Conservation (phyloP, 35 echinoderm and acorn worm genomes). For the Anneissia japonica region DNA sequence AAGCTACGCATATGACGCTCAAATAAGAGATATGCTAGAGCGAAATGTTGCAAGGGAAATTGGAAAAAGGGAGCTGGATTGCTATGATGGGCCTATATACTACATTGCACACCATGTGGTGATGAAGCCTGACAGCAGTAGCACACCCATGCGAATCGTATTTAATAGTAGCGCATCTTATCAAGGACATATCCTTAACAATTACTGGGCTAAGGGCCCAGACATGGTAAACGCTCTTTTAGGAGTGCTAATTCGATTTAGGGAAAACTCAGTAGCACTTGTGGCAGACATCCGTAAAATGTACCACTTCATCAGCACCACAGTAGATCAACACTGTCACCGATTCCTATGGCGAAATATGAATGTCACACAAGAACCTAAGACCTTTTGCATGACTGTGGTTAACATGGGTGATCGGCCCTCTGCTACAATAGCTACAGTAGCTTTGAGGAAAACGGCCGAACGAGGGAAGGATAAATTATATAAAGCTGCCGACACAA, state of each 20-base stretch:
- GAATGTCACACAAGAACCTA: neutral
- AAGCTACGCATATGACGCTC: no score
- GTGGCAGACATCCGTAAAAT: conserved; percentile 62
- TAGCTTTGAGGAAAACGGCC: conserved; percentile 30
- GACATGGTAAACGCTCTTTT: conserved; percentile 55
- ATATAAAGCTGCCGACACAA: neutral
- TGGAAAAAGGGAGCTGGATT: neutral
- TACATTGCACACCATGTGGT: conserved; percentile 59
- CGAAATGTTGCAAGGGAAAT: conserved; percentile 22
- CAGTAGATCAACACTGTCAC: conserved; percentile 21
- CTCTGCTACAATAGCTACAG: conserved; percentile 28
- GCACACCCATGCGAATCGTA: conserved; percentile 57
- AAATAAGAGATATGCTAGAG: conserved; percentile 31
- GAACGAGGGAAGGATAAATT: conserved; percentile 5
- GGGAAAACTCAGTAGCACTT: conserved; percentile 49
- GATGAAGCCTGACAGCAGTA: conserved; percentile 45
- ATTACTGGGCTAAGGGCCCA: conserved; percentile 61
- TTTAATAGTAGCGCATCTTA: conserved; percentile 53
- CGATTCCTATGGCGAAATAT: conserved; percentile 34
- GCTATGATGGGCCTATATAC: conserved; percentile 41
- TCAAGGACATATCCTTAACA: conserved; percentile 54
- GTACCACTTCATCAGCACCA: conserved; percentile 37
- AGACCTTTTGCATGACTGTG: conserved; percentile 18
- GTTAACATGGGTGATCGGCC: conserved; percentile 43
- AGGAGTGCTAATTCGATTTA: conserved; percentile 53